Base-by-base conservation (phyloP, 2,888 invertebrate genomes). In the Lysandra bellargus region DNA sequence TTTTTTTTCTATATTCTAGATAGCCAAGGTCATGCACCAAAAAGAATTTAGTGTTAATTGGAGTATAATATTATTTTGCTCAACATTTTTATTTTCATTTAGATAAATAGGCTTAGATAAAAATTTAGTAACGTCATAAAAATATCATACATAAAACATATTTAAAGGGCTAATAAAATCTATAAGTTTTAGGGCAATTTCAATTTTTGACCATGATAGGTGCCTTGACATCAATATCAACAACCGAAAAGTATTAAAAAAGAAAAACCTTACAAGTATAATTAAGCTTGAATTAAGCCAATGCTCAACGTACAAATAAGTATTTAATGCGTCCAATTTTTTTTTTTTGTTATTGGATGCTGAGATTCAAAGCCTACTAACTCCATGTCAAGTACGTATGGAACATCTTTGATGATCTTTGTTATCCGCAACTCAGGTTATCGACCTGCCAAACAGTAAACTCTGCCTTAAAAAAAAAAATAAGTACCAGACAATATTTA, bases 151-250 rank as follows among this genome's bases (percentile, higher is more conserved):
- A 23, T 64, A 64, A 7, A 23, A 64, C 61, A 23, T 64, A 64
- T 64, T 64, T 75, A 49, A 23, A 49, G 49, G 49, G 75, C 75
- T 30, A 75, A 12, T 49, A 33, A 23, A 49, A 53, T 30, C n/a
- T 75, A 4, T 75, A 0, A 14, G 4, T 0, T 57, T 57, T 30
- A 53, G 12, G 53, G 30, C 75, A 23, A 74, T 44, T 74, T 12
- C 6, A 23, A 23, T 61, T 61, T 61, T 7, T n/a, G 40, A 74
- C 40, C 74, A 74, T 74, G 44, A 23, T 3, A 44, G 23, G n/a
- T 23, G 53, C 49, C 75, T 75, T 75, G 75, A 75, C 75, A 44
- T 75, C 9, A 49, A 75, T 53, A 33, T 12, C 53, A 53, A 53
- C 49, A 6, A 75, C 53, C 30, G 53, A 75, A 75, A 49, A 49